phyloP scores from a whole-genome alignment of 2,797 vertebrate species.

The Chaetodon trifasciatus region DNA sequence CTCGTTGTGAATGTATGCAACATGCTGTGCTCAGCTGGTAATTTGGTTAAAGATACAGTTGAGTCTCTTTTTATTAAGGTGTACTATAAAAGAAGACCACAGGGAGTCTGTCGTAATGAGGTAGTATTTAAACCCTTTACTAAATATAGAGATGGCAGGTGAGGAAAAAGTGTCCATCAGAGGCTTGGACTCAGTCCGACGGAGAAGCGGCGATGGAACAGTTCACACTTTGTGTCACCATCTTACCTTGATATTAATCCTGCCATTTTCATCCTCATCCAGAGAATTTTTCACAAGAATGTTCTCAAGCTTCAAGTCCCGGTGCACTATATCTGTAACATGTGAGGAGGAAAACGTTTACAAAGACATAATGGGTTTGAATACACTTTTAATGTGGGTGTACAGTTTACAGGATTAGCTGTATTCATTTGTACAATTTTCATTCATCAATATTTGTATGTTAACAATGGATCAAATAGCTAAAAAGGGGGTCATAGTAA shows the following conservation, averaged over 20 bases:
- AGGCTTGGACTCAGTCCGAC: slow-evolving; percentile 26
- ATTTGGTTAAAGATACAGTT: slow-evolving; percentile 73
- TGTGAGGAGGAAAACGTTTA: slow-evolving; percentile 20
- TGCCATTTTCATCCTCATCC: slow-evolving; percentile 79
- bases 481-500: neutral
- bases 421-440: neutral
- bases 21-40: slow-evolving; percentile 62
- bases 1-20: slow-evolving; percentile 60
- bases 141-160: slow-evolving; percentile 43
- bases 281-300: slow-evolving; percentile 92
- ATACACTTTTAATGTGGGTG: neutral
- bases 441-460: neutral
- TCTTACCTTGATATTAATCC: slow-evolving; percentile 92
- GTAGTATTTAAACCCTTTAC: slow-evolving; percentile 69
- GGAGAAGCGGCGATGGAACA: slow-evolving; percentile 34
- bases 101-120: slow-evolving; percentile 73
- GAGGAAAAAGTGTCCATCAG: slow-evolving; percentile 41
- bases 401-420: neutral
- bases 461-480: neutral
- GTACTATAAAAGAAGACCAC: slow-evolving; percentile 62
- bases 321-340: slow-evolving; percentile 88
- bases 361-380: neutral
- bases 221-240: slow-evolving; percentile 41
- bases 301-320: slow-evolving; percentile 94
- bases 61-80: slow-evolving; percentile 64